Base-by-base conservation (phyloP, 2,888 invertebrate species). In the Holacanthella duospinosa region DNA sequence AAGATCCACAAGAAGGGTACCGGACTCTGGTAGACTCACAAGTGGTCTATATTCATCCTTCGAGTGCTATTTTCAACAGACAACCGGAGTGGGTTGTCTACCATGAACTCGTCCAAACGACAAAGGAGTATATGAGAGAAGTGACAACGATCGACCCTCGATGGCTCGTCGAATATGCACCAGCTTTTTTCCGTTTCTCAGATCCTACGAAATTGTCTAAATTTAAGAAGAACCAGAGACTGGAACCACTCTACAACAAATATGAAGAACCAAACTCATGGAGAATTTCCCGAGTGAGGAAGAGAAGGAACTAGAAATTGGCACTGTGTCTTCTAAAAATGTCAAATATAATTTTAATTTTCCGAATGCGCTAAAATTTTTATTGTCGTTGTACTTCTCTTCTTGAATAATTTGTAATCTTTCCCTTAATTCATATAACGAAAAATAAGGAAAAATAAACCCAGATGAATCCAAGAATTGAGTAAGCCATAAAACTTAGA, bases 11-110 rank as follows among this genome's bases (percentile, higher is more conserved):
- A 77, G 97, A 99, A 79, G 84, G 84, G 1, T 99, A 99, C 79
- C 82, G 97, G 61, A 99, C 99, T 0, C 81, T 99, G 6, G 96
- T 96, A 0, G 99, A 99, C 78, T 91, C 93, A 69, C 97, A 95
- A 79, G 92, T 94, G 16, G 97, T 99, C 19, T 99, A 99, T 78
- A 97, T 99, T 75, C 99, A 99, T 81, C 99, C 99, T 0, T 95
- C 95, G 1, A 93, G 93, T 77, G 92, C 97, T 0, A 81, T 99
- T 6, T 99, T 99, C 78, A 96, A 99, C 78, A 82, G 96, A 62
- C 97, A 99, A 77, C 99, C 99, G 0, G 97, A 99, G 79, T 99
- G 97, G 97, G 95, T 99, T 0, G 92, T 99, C 68, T 99, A 99
- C 77, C 97, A 99, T 76, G 99, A 99, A 78, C 79, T 99, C 70